Conservation (phyloP, 2,797 vertebrate genomes). For the Coendou prehensilis region DNA sequence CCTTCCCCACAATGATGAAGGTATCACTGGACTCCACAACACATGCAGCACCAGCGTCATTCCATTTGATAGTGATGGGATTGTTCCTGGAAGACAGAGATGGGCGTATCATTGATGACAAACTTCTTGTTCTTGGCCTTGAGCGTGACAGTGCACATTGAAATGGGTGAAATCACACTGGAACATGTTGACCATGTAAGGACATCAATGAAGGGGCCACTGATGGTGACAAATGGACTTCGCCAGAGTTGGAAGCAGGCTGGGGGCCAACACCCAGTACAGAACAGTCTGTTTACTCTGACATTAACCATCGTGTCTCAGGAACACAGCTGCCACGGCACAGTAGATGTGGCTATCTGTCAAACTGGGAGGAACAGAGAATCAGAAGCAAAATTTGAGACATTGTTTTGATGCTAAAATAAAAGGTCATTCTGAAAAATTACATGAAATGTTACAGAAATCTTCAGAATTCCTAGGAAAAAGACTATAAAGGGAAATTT, state of each 20-base stretch:
- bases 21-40: not conserved
- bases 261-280: not conserved
- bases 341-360: not conserved
- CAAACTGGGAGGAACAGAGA: not conserved
- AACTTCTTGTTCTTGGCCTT: not conserved
- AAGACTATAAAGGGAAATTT: conserved; percentile 23
- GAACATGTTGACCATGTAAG: not conserved
- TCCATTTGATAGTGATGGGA: not conserved
- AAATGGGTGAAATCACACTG: not conserved
- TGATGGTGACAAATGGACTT: not conserved
- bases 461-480: not conserved
- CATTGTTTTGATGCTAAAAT: not conserved
- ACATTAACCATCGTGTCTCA: not conserved
- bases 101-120: not conserved
- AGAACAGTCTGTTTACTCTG: no score
- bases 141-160: not conserved
- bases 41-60: not conserved
- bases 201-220: not conserved
- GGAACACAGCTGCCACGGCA: not conserved
- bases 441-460: not conserved
- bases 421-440: conserved; percentile 33
- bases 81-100: not conserved
- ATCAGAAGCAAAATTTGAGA: conserved; percentile 31
- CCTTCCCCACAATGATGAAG: not conserved
- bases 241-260: not conserved